Evolutionary conservation across 2,113 vertebrate species (phyloP).

Genomic region (Scatophagus argus): DNA sequence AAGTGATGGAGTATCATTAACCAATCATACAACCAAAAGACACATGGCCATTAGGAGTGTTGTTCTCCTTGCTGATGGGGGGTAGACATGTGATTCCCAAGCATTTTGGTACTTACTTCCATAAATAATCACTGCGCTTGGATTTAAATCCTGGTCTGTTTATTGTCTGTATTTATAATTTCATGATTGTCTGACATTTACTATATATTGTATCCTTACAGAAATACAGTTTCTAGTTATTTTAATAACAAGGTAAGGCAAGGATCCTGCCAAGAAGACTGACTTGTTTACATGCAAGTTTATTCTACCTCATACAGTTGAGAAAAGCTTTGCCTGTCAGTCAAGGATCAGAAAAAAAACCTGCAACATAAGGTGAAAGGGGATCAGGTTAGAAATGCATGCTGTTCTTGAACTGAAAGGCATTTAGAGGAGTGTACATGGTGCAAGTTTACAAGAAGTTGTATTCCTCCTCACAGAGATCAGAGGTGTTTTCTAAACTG

Average conservation of each 20-base stretch:
- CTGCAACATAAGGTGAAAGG: not conserved
- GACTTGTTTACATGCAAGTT: not conserved
- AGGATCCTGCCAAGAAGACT: not conserved
- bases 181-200: not conserved
- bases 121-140: not conserved
- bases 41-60: not conserved
- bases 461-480: not conserved
- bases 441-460: slow-evolving; percentile 9
- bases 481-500: not conserved
- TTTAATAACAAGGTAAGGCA: not conserved
- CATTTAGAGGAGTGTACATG: slow-evolving; percentile 5
- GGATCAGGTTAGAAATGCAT: not conserved
- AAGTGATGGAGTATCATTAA: not conserved
- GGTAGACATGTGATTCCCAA: not conserved
- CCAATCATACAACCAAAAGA: not conserved
- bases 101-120: not conserved
- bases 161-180: not conserved
- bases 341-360: not conserved
- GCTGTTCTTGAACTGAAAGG: not conserved
- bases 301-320: not conserved
- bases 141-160: not conserved
- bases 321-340: not conserved
- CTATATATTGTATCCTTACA: not conserved
- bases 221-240: not conserved
- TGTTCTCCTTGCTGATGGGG: not conserved